Conservation (phyloP, 2,113 vertebrate species). For the Fregata magnificens region DNA sequence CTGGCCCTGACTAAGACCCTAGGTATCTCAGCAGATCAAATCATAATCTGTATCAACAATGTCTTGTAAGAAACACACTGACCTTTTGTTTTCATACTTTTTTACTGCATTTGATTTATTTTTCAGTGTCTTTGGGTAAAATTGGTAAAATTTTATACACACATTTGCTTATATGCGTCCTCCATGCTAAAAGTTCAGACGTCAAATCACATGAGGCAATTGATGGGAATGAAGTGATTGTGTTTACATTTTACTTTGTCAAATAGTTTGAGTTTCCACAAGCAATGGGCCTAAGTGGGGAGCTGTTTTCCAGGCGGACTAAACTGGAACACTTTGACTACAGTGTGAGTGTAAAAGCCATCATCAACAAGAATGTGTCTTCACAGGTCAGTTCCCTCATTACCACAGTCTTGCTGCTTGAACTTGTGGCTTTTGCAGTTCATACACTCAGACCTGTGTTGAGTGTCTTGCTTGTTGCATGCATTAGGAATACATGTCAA, state of each 20-base stretch:
- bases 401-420: background rate
- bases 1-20: background rate
- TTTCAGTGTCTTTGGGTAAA: background rate
- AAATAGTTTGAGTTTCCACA: conserved; percentile 76
- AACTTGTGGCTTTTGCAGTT: background rate
- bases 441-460: background rate
- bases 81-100: background rate
- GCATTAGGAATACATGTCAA: background rate
- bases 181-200: background rate
- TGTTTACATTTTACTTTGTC: conserved; percentile 19
- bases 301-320: conserved; percentile 65
- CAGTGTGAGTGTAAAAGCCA: conserved; percentile 49
- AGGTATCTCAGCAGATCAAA: background rate
- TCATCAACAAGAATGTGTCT: conserved; percentile 54
- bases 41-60: background rate
- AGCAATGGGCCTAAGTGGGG: conserved; percentile 70
- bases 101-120: background rate
- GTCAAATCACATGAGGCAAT: background rate
- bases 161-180: background rate
- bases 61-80: background rate
- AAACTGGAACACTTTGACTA: conserved; percentile 66
- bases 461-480: background rate
- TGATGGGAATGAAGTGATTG: background rate
- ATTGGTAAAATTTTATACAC: background rate
- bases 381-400: conserved; percentile 69